Evolutionary conservation across 2,888 invertebrate species (phyloP).

Genomic region (Harpalus rubripes): DNA sequence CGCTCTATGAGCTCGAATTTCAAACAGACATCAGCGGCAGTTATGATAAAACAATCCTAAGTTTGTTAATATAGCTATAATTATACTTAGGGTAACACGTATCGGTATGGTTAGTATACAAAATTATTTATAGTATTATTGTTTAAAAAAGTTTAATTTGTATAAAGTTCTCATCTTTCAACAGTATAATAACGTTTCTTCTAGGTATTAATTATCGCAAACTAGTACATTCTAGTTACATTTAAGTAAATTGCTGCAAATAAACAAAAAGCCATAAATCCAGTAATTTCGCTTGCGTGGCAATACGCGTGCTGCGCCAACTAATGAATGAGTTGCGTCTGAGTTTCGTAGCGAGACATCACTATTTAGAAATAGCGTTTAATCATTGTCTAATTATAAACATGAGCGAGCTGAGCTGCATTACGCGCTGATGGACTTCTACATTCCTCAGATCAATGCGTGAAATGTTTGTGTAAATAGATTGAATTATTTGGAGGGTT

Average conservation of each 20-base stretch:
- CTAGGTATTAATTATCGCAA: neutral
- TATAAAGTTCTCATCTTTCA: neutral
- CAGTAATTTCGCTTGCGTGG: slow-evolving; percentile 32
- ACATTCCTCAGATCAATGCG: slow-evolving; percentile 18
- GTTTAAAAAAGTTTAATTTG: neutral
- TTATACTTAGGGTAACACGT: no score
- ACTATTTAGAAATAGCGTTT: slow-evolving; percentile 62
- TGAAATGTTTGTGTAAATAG: slow-evolving; percentile 6
- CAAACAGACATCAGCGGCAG: no score
- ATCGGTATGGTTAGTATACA: no score
- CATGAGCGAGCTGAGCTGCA: slow-evolving; percentile 33
- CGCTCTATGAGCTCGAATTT: no score
- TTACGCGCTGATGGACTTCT: slow-evolving; percentile 14
- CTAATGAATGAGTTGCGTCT: slow-evolving; percentile 18
- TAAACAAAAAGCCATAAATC: slow-evolving; percentile 32
- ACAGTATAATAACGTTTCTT: neutral
- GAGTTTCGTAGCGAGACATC: slow-evolving; percentile 30
- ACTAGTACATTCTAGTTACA: neutral
- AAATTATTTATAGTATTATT: no score
- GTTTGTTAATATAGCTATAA: no score
- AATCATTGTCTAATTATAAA: slow-evolving; percentile 66
- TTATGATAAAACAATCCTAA: no score
- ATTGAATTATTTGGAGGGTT: slow-evolving; percentile 13
- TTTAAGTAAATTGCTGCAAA: slow-evolving; percentile 24
- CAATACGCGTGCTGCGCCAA: neutral